Evolutionary conservation across 2,113 vertebrate species (phyloP).

Genomic region (Sigmodon hispidus): DNA sequence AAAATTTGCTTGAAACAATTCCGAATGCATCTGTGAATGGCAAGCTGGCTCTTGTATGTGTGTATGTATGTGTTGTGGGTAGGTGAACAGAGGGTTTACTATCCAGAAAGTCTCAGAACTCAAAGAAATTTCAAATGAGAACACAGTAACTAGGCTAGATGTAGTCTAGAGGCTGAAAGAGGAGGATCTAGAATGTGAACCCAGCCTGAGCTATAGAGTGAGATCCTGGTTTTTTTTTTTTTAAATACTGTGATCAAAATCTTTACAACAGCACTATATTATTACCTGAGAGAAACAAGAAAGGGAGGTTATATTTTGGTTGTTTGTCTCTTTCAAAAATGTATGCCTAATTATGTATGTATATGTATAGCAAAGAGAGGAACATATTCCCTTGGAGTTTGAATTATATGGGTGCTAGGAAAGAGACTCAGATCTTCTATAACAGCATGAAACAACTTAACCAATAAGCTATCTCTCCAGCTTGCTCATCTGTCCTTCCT

Average conservation of each 20-base stretch:
- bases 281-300: neutral
- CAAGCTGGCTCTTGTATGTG: neutral
- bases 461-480: neutral
- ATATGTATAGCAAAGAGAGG: neutral
- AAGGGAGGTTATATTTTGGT: neutral
- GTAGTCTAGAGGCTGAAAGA: neutral
- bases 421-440: neutral
- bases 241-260: neutral
- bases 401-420: neutral
- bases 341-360: neutral
- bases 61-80: neutral
- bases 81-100: neutral
- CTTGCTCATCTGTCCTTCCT: neutral
- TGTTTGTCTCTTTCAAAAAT: neutral
- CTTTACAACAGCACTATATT: neutral
- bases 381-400: neutral
- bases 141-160: neutral
- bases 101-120: neutral
- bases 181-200: neutral
- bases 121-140: conserved; percentile 29
- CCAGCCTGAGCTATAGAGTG: neutral
- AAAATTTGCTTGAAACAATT: conserved; percentile 32
- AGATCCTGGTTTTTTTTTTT: neutral
- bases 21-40: neutral
- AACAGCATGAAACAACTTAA: neutral